Evolutionary conservation across 2,113 vertebrate species (phyloP).

Genomic region (rabbit (Oryctolagus cuniculus)): mOryCun1.1 NC_091434.1:108575001-108575500

Average conservation of each 20-base stretch:
- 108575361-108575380: too few relatives aligned
- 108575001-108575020: background rate
- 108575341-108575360: too few relatives aligned
- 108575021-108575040: background rate
- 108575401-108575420: too few relatives aligned
- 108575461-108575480: too few relatives aligned
- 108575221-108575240: background rate
- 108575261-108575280: background rate
- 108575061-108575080: background rate
- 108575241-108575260: constrained; percentile 7
- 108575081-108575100: background rate
- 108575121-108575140: background rate
- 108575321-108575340: background rate
- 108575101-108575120: background rate
- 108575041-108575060: background rate
- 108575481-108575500: too few relatives aligned
- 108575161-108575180: constrained; percentile 11
- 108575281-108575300: constrained; percentile 29
- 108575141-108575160: background rate
- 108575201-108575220: background rate
- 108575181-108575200: background rate
- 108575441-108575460: too few relatives aligned
- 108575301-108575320: constrained; percentile 21
- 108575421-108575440: too few relatives aligned
- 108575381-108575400: too few relatives aligned